These are phyloP conservation scores for Dendrocopos noguchii DNA, from an alignment of 2,113 vertebrate species.

Conservation along the genomic window DNA sequence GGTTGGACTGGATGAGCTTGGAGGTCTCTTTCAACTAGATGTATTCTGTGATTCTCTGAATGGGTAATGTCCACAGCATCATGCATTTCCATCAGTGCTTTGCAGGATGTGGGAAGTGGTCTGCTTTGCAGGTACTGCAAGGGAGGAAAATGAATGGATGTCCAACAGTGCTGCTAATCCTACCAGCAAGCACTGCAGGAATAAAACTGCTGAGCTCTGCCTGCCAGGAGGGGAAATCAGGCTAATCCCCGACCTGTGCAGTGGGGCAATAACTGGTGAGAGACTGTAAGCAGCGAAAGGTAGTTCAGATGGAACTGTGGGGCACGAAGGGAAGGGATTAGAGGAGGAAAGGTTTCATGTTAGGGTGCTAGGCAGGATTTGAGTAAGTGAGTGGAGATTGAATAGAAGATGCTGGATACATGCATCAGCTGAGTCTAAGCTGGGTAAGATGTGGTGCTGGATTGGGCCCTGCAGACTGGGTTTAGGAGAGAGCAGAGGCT, in stretches of 20 bases:
- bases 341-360: not conserved
- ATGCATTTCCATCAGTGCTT: rapidly evolving
- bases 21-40: too few relatives aligned
- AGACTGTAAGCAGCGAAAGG: not conserved
- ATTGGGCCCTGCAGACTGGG: not conserved
- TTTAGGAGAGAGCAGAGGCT: not conserved
- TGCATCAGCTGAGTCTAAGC: not conserved
- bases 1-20: too few relatives aligned
- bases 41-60: too few relatives aligned
- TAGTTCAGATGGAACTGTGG: not conserved
- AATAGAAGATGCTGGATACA: not conserved
- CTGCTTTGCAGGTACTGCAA: not conserved
- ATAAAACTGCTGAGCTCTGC: not conserved
- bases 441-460: rapidly evolving
- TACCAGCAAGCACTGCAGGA: not conserved
- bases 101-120: not conserved
- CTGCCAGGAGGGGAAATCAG: not conserved
- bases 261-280: not conserved
- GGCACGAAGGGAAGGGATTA: not conserved
- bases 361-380: not conserved
- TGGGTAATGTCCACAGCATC: not conserved
- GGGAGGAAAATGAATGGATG: not conserved
- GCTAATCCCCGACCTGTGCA: not conserved
- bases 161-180: not conserved
- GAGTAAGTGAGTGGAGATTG: not conserved